These are phyloP conservation scores for Neolamprologus modestus DNA, from an alignment of 2,113 vertebrate species.

Conservation along the genomic window DNA sequence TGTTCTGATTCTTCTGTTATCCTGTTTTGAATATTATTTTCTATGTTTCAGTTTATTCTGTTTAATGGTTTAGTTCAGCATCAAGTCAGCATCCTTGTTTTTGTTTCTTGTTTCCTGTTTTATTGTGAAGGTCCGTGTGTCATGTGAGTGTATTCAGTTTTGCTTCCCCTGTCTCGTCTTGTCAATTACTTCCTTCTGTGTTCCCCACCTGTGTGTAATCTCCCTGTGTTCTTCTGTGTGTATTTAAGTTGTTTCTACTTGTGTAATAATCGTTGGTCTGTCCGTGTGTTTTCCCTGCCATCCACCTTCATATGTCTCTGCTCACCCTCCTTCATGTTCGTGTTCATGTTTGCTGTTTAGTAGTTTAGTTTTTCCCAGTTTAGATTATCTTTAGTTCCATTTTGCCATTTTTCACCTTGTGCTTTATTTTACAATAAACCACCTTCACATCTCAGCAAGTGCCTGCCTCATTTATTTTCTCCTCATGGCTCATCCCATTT, in stretches of 20 bases:
- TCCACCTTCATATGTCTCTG: not conserved
- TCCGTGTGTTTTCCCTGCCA: not conserved
- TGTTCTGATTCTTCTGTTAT: not conserved
- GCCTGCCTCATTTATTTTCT: not conserved
- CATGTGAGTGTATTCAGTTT: not conserved
- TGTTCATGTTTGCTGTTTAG: not conserved
- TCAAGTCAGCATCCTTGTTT: not conserved
- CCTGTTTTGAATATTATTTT: not conserved
- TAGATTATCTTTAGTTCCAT: not conserved
- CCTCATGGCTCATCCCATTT: accelerated
- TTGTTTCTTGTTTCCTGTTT: not conserved
- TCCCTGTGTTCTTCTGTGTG: not conserved
- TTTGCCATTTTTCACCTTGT: not conserved
- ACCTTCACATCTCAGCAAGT: not conserved
- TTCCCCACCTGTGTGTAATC: not conserved
- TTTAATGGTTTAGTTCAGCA: not conserved
- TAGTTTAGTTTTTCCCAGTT: not conserved
- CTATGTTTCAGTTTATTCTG: not conserved
- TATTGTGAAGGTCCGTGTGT: not conserved
- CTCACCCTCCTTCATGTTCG: not conserved
- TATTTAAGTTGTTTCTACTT: not conserved
- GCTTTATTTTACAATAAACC: not conserved
- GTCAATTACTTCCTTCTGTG: not conserved
- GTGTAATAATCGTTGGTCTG: not conserved
- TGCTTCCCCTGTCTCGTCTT: not conserved